phyloP scores from a whole-genome alignment of 2,113 vertebrate genomes.

The Lophotis ruficrista region DNA sequence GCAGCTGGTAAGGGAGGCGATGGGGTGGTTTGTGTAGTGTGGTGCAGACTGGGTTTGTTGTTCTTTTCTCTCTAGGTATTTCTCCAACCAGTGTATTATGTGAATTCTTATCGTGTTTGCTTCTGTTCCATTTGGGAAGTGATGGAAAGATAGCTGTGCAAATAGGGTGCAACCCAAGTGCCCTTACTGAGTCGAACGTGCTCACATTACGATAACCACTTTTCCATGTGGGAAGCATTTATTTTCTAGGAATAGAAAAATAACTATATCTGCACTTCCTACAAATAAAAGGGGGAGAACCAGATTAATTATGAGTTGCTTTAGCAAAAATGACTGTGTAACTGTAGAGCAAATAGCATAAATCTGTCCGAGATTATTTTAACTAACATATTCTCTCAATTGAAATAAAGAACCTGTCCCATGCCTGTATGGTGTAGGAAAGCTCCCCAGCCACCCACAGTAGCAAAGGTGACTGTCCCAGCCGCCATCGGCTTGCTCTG shows the following conservation, averaged over 20 bases:
- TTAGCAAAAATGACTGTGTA: not conserved
- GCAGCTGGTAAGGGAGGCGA: fast-evolving
- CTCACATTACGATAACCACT: not conserved
- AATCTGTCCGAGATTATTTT: not conserved
- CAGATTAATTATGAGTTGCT: not conserved
- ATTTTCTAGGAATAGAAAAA: not conserved
- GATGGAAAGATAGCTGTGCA: not conserved
- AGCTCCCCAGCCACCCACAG: not conserved
- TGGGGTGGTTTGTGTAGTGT: not conserved
- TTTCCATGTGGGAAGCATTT: not conserved
- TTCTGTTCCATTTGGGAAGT: not conserved
- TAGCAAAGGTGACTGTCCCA: not conserved
- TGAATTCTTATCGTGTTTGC: not conserved
- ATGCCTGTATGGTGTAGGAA: fast-evolving
- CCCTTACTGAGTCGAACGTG: not conserved
- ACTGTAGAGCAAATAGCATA: not conserved
- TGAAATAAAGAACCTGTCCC: not conserved
- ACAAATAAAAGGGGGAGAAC: not conserved
- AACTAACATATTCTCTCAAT: not conserved
- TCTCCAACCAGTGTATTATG: fast-evolving
- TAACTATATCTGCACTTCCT: not conserved
- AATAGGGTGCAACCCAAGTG: not conserved
- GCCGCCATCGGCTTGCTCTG: not conserved
- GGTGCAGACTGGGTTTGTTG: not conserved
- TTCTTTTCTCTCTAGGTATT: not conserved